These are phyloP conservation scores for Dioctria linearis DNA, from an alignment of 2,888 invertebrate species.

Conservation along the genomic window DNA sequence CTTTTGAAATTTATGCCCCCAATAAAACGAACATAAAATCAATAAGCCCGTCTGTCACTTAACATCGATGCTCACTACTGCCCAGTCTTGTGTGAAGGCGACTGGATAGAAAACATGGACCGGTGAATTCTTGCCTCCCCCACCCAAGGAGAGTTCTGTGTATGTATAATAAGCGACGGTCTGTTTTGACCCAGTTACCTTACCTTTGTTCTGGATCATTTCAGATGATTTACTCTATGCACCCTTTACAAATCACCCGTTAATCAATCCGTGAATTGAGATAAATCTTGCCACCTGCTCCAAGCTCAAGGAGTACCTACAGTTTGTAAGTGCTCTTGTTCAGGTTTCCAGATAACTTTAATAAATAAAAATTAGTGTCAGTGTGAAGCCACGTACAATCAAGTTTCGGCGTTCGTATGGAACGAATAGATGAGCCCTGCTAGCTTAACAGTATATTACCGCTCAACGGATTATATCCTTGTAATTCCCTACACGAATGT, in stretches of 20 bases:
- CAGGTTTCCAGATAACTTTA: conserved; percentile 8
- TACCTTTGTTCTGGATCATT: background rate
- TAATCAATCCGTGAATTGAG: conserved; percentile 43
- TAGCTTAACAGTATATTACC: conserved; percentile 29
- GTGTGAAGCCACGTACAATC: background rate
- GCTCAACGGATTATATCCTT: conserved; percentile 19
- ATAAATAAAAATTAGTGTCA: conserved; percentile 46
- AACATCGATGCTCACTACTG: background rate
- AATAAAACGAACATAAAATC: conserved; percentile 5
- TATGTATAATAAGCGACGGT: too few species aligned
- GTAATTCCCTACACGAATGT: conserved; percentile 26
- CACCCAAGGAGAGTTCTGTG: too few species aligned
- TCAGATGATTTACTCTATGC: conserved; percentile 20
- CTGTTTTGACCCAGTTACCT: background rate
- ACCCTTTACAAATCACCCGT: conserved; percentile 15
- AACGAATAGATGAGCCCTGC: conserved; percentile 1
- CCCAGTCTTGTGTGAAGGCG: too few species aligned
- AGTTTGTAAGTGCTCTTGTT: conserved; percentile 1
- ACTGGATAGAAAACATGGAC: too few species aligned
- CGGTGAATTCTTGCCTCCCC: too few species aligned
- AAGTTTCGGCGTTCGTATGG: background rate
- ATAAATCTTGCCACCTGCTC: conserved; percentile 36
- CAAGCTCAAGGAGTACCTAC: background rate
- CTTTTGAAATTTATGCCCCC: background rate
- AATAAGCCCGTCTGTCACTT: conserved; percentile 16